Evolutionary conservation across 2,113 vertebrate species (phyloP), one percentile per base, ranked within the genome.

Genomic region (Ariopsis seemanni): DNA sequence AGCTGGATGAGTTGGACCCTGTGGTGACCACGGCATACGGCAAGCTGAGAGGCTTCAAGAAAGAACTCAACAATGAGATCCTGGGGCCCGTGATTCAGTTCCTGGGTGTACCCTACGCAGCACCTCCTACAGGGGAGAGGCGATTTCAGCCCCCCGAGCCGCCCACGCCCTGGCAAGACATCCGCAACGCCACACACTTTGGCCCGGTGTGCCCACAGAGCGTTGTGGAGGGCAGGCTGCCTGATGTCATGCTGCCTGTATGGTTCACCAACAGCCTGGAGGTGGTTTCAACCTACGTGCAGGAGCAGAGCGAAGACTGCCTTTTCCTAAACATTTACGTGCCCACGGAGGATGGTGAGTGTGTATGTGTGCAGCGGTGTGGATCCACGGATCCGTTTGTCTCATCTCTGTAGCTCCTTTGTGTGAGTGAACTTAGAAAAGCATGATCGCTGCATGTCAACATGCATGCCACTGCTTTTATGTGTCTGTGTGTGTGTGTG

Each of bases 261-360:
- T 99, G 99, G 99, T 99, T 99, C 95, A 99, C 97, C 91, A 99
- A 98, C 94, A 97, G 98, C 95, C 94, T 99, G 91, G 99, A 99
- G 91, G 95, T 99, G 92, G 97, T 99, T 92, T 97, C 98, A 18
- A 96, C 97, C 4, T 99, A 97, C 8, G 97, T 99, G 34, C 99
- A 99, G 95, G 99, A 99, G 88, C 99, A 99, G 96, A 99, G 97
- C 62, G 99, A 99, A 95, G 99, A 99, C 93, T 99, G 99, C 94
- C 96, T 99, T 74, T 99, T 97, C 93, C 93, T 99, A 92, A 99
- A 99, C 94, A 99, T 99, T 93, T 99, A 99, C 74, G 97, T 99
- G 85, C 99, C 98, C 89, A 99, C 99, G 0, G 99, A 99, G 97
- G 98, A 99, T 97, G 99, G 99, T 99, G 97, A 99, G 99, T 99